Conservation (phyloP, 2,113 vertebrate genomes). For the Dasyornis broadbenti region DNA sequence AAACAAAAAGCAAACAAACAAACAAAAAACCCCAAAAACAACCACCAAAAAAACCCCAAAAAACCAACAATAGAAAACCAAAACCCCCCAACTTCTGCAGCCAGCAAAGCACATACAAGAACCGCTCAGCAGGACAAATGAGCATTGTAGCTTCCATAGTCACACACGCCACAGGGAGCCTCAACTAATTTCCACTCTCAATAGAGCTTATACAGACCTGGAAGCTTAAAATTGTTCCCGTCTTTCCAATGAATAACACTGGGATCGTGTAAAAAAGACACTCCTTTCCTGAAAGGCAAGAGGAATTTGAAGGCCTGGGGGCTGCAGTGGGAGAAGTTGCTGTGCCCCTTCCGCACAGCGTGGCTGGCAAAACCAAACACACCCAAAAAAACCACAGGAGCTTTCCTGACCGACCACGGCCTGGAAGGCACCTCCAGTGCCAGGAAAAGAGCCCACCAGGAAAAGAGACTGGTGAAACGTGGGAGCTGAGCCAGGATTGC, state of each 20-base stretch:
- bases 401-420: background rate
- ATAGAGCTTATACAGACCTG: slow-evolving; percentile 65
- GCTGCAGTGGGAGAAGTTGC: background rate
- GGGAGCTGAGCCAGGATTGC: background rate
- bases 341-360: background rate
- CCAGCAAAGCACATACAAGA: slow-evolving; percentile 55
- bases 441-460: background rate
- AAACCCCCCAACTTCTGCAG: slow-evolving; percentile 4
- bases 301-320: background rate
- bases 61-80: no score
- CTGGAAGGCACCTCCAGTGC: background rate
- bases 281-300: slow-evolving; percentile 19
- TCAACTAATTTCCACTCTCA: slow-evolving; percentile 68
- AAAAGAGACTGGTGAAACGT: fast-evolving
- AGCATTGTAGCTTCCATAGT: slow-evolving; percentile 67
- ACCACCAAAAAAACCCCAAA: no score
- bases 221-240: slow-evolving; percentile 63
- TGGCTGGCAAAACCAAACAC: background rate
- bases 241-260: slow-evolving; percentile 49
- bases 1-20: no score
- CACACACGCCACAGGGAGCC: slow-evolving; percentile 57
- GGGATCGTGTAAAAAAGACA: slow-evolving; percentile 37
- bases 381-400: background rate
- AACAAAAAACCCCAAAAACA: no score
- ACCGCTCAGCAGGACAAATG: slow-evolving; percentile 53